Evolutionary conservation across 2,113 vertebrate genomes (phyloP).

Genomic region (Propithecus coquereli): DNA sequence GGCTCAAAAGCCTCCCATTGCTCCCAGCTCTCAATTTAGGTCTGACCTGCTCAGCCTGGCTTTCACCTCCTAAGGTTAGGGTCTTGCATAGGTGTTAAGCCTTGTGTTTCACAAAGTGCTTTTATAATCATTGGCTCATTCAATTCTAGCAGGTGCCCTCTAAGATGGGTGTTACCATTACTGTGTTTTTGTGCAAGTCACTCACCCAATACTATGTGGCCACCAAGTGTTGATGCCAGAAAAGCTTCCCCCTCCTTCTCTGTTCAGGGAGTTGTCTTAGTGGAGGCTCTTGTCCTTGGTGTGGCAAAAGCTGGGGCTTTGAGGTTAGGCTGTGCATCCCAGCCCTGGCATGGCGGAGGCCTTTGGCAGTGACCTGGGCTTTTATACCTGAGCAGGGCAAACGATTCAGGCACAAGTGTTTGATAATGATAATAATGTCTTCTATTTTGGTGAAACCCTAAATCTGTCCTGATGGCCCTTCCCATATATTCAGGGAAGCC

Average conservation of each 20-base stretch:
- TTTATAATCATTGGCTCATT: neutral
- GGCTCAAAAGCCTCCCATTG: neutral
- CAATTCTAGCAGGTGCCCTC: neutral
- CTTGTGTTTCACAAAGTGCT: neutral
- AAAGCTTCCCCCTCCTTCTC: neutral
- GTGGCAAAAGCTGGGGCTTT: neutral
- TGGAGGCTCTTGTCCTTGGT: too few relatives aligned
- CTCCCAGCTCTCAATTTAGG: neutral
- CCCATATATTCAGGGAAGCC: neutral
- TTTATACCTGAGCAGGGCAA: neutral
- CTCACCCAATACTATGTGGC: neutral
- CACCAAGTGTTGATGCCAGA: neutral
- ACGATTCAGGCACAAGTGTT: neutral
- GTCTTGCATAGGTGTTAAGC: neutral
- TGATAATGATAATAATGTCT: neutral
- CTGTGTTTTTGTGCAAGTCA: neutral
- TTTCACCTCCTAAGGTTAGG: neutral
- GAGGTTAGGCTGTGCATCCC: neutral
- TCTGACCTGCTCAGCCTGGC: neutral
- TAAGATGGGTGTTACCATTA: neutral
- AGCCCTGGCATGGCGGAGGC: neutral
- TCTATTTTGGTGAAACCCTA: neutral
- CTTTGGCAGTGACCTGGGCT: neutral
- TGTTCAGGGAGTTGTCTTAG: neutral
- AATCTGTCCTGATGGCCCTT: accelerated